A percentile compares a stretch with the other conserved stretches of the same genome.
These are phyloP conservation scores for Pristis pectinata DNA, from an alignment of 2,797 vertebrate species.

Conservation along the genomic window DNA sequence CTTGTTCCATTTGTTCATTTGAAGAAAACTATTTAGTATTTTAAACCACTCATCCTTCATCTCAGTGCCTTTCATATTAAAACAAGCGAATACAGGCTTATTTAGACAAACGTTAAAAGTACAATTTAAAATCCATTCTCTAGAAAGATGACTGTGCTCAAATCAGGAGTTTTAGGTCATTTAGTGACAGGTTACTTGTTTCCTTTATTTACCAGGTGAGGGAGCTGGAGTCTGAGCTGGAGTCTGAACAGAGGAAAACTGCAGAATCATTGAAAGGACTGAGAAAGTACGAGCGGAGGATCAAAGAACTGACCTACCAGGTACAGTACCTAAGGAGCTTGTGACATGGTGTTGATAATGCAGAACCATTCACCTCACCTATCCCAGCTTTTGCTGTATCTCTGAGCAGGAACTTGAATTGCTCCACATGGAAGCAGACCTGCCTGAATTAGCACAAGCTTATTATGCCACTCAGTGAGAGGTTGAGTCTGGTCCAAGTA, in stretches of 20 bases:
- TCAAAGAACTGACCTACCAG: conserved; percentile 85
- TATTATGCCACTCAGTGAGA: no score
- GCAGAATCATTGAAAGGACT: conserved; percentile 75
- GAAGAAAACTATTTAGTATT: no score
- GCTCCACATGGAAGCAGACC: no score
- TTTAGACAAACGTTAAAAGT: neutral
- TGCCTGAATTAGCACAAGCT: no score
- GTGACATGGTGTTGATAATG: no score
- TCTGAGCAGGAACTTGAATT: neutral
- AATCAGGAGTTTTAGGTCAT: no score
- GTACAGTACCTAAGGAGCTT: conserved; percentile 49
- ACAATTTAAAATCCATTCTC: neutral
- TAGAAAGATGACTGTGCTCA: no score
- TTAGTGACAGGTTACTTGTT: neutral
- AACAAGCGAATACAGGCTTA: no score
- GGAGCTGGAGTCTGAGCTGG: conserved; percentile 77
- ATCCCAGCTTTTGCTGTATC: neutral
- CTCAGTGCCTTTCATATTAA: no score
- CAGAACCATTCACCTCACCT: neutral
- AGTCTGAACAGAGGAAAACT: conserved; percentile 70
- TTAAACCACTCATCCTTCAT: no score
- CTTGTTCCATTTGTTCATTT: no score
- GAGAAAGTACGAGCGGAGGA: conserved; percentile 77
- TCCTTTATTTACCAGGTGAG: conserved; percentile 57
- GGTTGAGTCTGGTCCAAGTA: no score